Base-by-base conservation (phyloP, 2,888 invertebrate species). In the Apodemia mormo region DNA sequence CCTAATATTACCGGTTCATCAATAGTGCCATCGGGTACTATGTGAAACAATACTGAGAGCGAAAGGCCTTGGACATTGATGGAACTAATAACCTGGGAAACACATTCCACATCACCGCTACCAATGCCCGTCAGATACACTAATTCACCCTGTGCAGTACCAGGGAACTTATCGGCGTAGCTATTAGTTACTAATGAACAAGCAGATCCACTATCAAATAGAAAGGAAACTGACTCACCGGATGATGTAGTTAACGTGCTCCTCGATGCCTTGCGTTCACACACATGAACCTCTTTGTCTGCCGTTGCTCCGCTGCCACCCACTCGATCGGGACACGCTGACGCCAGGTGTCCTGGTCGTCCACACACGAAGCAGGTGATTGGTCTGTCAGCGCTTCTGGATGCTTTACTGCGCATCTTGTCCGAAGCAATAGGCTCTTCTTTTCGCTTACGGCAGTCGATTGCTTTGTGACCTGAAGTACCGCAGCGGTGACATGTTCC, bases 331-430 rank as follows among this genome's bases (percentile, higher is more conserved):
- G 56, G 56, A 22, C 56, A 56, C 56, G 56, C 6, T 22, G 5
- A 56, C 22, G 56, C 56, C 56, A 56, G 8, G 7, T 49, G 49
- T 3, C 49, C 49, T 49, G 49, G 12, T 12, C 49, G 43, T 8
- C 43, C 43, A 43, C 43, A 43, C 43, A 14, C 49, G 12, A 12
- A 49, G 45, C 69, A 67, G 69, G 52, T 71, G 69, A 40, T 40
- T 40, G 37, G n/a, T 9, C n/a, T 37, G 2, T 49, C 49, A 49
- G 49, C 49, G 49, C 2, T 5, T 49, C 14, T 49, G 49, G 12
- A 49, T 49, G 12, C 12, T 49, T 49, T 12, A 8, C 3, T 8
- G 49, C 12, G 49, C 49, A 3, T 49, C 49, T 14, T 49, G 8
- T 49, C 14, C 49, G 14, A 12, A 49, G 49, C 2, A 12, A 3